Conservation (phyloP, 1,140 invertebrate genomes). For the Heterodera schachtii region DNA sequence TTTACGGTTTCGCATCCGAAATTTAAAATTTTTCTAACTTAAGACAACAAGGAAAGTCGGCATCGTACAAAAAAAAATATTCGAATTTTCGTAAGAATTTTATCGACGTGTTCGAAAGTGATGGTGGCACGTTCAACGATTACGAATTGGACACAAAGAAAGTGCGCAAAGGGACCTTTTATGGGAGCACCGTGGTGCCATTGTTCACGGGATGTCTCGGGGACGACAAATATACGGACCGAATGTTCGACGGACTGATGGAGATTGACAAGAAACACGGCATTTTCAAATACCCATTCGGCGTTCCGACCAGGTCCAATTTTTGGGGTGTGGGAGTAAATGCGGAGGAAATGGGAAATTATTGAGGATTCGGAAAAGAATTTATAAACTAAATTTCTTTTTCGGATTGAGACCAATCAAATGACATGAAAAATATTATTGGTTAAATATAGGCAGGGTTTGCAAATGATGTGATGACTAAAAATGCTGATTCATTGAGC, state of each 20-base stretch:
- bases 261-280: background rate
- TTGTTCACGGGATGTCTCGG: conserved; percentile 21
- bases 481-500: no score
- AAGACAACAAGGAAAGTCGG: background rate
- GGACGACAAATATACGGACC: background rate
- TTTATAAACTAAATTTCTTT: no score
- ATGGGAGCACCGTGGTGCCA: conserved; percentile 13
- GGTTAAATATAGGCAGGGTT: no score
- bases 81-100: conserved; percentile 2
- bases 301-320: conserved; percentile 18
- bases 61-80: background rate
- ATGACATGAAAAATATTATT: no score
- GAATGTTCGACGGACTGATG: conserved; percentile 12
- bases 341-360: no score
- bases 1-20: no score
- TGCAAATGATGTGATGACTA: no score
- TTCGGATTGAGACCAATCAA: no score
- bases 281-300: conserved; percentile 3
- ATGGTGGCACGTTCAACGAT: conserved; percentile 8
- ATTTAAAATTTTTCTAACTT: background rate
- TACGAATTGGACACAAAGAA: background rate
- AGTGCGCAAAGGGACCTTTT: conserved; percentile 6
- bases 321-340: no score
- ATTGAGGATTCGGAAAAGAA: no score
- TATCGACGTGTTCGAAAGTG: background rate